These are phyloP conservation scores for Agrotis puta DNA, from an alignment of 2,888 invertebrate species.

Conservation along the genomic window DNA sequence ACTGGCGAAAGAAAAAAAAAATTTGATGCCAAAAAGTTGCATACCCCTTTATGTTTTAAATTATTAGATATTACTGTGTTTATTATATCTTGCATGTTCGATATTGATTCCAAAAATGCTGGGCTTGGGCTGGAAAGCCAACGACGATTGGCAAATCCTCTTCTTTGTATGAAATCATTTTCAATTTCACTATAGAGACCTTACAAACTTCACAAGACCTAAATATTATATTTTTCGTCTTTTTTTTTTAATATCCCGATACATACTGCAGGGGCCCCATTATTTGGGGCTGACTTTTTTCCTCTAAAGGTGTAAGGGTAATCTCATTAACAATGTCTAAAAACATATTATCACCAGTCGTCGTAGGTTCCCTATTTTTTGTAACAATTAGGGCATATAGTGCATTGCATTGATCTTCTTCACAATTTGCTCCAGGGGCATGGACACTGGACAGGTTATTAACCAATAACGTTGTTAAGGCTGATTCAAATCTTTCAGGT, in stretches of 20 bases:
- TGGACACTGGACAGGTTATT: constrained; percentile 41
- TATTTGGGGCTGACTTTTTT: constrained; percentile 8
- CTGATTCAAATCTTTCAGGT: constrained; percentile 16
- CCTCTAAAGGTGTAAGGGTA: constrained; percentile 16
- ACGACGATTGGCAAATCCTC: too few relatives aligned
- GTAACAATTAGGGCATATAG: constrained; percentile 13
- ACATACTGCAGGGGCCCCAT: constrained; percentile 9
- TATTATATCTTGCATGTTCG: too few relatives aligned
- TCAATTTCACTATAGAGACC: constrained; percentile 9
- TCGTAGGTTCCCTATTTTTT: constrained; percentile 3
- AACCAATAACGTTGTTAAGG: constrained; percentile 37
- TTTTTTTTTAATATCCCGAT: constrained; percentile 11
- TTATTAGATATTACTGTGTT: too few relatives aligned
- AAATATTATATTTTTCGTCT: constrained; percentile 4
- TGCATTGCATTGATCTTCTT: constrained; percentile 34
- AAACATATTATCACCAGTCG: constrained; percentile 8
- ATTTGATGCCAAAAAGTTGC: too few relatives aligned
- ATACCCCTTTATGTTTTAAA: too few relatives aligned
- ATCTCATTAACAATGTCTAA: constrained; percentile 14
- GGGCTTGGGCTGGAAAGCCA: too few relatives aligned
- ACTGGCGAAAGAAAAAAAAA: too few relatives aligned
- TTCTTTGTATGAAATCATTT: too few relatives aligned
- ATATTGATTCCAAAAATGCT: too few relatives aligned
- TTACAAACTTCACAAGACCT: constrained; percentile 18
- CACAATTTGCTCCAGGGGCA: constrained; percentile 51